phyloP scores from a whole-genome alignment of 2,113 vertebrate species.

The Leptosomus discolor region DNA sequence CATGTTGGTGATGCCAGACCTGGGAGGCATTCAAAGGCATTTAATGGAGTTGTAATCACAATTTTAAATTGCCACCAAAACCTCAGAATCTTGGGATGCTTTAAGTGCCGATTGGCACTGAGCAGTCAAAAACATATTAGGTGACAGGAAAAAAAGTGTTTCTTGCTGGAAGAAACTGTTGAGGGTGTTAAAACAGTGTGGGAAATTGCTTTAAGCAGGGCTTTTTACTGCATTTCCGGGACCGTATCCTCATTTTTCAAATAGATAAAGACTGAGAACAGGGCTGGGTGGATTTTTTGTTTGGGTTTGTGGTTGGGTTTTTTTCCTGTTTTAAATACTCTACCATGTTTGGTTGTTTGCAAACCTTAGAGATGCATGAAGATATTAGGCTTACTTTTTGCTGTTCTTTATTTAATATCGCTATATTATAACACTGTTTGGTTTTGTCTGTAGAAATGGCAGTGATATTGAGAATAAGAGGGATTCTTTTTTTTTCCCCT shows the following conservation, averaged over 20 bases:
- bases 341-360: neutral
- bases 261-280: neutral
- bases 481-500: neutral
- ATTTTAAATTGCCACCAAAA: neutral
- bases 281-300: neutral
- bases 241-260: neutral
- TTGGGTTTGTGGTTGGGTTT: fast-evolving
- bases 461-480: neutral
- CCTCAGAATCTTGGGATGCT: neutral
- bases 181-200: neutral
- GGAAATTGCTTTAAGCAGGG: neutral
- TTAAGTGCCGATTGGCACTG: neutral
- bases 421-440: neutral
- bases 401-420: neutral
- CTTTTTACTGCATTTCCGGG: neutral
- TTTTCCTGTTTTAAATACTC: neutral
- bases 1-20: neutral
- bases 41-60: neutral
- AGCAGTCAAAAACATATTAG: neutral
- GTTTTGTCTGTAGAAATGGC: neutral
- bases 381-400: neutral
- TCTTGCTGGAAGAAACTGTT: neutral
- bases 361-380: neutral
- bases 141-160: neutral
- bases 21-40: neutral